Percentiles rank a stretch among this genome's conserved stretches.
These are phyloP conservation scores for Cottus gobio DNA, from an alignment of 2,113 vertebrate species.

Conservation along the genomic window DNA sequence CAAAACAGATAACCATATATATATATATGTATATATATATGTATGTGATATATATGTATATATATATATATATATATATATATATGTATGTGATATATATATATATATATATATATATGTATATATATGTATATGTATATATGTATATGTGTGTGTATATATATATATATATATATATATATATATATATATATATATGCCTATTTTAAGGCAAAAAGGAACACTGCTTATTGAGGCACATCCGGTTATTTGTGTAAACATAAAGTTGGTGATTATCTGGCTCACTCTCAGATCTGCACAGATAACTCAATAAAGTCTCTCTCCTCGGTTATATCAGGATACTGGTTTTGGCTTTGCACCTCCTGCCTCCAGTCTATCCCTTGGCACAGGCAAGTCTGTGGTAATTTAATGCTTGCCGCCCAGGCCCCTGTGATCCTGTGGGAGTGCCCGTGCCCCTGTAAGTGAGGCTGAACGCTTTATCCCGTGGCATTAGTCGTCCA, in stretches of 20 bases:
- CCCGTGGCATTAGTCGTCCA: conserved; percentile 78
- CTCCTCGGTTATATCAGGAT: conserved; percentile 25
- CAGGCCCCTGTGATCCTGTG: conserved; percentile 70
- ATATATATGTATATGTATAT: too few relatives aligned
- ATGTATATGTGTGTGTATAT: too few relatives aligned
- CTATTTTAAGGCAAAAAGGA: not conserved
- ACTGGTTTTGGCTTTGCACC: conserved; percentile 33
- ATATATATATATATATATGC: too few relatives aligned
- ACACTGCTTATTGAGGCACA: not conserved
- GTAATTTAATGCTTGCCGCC: conserved; percentile 75
- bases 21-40: too few relatives aligned
- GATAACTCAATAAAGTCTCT: conserved; percentile 13
- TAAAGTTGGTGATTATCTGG: not conserved
- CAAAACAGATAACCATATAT: not conserved
- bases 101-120: too few relatives aligned
- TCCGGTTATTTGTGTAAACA: not conserved
- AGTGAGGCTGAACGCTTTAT: conserved; percentile 80
- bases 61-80: too few relatives aligned
- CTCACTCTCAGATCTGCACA: conserved; percentile 13
- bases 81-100: too few relatives aligned
- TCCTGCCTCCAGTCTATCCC: conserved; percentile 57
- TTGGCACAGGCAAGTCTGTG: conserved; percentile 58
- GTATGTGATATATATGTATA: too few relatives aligned
- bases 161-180: too few relatives aligned
- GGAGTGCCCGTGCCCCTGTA: conserved; percentile 74